These are phyloP conservation scores for Tetramorium parvispinum DNA, from an alignment of 1,140 invertebrate species.

Conservation along the genomic window DNA sequence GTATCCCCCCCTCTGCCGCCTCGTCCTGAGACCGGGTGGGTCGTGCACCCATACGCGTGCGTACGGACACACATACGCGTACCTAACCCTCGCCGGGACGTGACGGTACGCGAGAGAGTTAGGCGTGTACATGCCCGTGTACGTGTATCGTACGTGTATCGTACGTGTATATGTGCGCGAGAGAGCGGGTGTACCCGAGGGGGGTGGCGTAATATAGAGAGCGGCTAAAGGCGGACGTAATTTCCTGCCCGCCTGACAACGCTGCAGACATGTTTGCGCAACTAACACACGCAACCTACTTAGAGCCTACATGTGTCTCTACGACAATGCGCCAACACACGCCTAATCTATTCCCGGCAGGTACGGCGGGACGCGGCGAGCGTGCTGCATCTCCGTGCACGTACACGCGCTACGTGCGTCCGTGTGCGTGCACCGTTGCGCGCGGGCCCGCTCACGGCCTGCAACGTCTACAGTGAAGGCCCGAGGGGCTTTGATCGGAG, in stretches of 20 bases:
- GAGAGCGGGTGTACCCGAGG: conserved; percentile 63
- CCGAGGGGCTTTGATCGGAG: conserved; percentile 75
- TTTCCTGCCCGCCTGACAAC: conserved; percentile 86
- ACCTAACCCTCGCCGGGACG: background rate
- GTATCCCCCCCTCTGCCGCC: background rate
- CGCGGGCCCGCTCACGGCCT: conserved; percentile 51
- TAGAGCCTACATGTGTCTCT: conserved; percentile 77
- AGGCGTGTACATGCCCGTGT: background rate
- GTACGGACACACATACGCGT: background rate
- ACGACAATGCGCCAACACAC: conserved; percentile 78
- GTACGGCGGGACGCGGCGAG: conserved; percentile 42
- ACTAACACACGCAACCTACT: conserved; percentile 78
- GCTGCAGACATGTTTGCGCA: conserved; percentile 84
- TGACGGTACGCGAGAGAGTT: conserved; percentile 32
- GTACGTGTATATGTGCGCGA: conserved; percentile 1
- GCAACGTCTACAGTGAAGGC: conserved; percentile 66
- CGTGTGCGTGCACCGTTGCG: conserved; percentile 16
- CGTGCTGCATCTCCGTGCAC: background rate
- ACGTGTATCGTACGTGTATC: conserved; percentile 33
- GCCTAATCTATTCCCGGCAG: conserved; percentile 72
- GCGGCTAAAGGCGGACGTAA: conserved; percentile 85
- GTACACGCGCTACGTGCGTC: background rate
- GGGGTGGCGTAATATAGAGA: conserved; percentile 84
- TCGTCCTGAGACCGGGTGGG: conserved; percentile 58
- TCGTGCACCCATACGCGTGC: conserved; percentile 19